A percentile compares a stretch with the other conserved stretches of the same genome.
These are phyloP conservation scores for Zoroaster sp. DNA, from an alignment of 53 echinoderm and acorn worm genomes.

Conservation along the genomic window DNA sequence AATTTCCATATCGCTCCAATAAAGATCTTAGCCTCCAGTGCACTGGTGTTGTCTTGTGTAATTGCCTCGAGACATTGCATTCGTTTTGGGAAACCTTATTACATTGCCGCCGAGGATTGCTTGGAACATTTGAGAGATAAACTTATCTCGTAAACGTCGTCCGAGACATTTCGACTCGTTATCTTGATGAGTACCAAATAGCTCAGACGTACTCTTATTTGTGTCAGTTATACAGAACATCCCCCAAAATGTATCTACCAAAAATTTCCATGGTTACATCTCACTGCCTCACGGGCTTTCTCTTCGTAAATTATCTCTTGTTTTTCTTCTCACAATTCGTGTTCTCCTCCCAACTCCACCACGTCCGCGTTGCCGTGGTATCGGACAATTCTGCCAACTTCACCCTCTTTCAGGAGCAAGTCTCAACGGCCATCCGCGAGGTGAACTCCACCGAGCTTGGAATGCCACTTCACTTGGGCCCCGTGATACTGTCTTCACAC, in stretches of 20 bases:
- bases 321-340: background rate
- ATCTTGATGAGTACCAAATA: background rate
- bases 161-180: background rate
- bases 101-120: background rate
- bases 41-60: background rate
- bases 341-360: background rate
- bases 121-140: background rate
- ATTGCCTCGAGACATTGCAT: background rate
- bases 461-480: slow-evolving; percentile 40
- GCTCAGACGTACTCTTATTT: background rate
- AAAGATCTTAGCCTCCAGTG: slow-evolving; percentile 11
- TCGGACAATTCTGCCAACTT: slow-evolving; percentile 36
- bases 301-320: background rate
- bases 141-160: background rate
- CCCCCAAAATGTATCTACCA: background rate
- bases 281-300: background rate
- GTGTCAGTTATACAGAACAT: background rate
- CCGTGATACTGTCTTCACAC: slow-evolving; percentile 44
- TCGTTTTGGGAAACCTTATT: background rate
- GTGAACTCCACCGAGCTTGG: slow-evolving; percentile 18
- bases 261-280: background rate
- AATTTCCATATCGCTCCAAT: background rate
- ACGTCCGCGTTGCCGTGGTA: slow-evolving; percentile 41
- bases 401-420: slow-evolving; percentile 25
- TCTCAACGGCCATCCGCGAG: slow-evolving; percentile 8